Base-by-base conservation (phyloP, 1,140 invertebrate genomes). In the Acromyrmex echinatior region DNA sequence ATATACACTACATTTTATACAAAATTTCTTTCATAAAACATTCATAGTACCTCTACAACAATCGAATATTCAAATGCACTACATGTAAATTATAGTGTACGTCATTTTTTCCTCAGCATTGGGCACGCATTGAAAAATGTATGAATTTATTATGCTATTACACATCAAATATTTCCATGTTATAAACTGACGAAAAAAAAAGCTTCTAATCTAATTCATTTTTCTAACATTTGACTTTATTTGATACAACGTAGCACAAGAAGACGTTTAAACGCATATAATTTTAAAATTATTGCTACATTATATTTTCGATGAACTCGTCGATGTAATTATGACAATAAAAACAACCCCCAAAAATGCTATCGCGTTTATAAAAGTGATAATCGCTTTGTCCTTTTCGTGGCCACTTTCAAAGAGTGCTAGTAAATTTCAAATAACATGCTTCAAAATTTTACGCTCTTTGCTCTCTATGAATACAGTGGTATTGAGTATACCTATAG, bases 391-490 rank as follows among this genome's bases (percentile, higher is more conserved):
- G 0, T 35, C 31, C 1, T 80, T 71, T 21, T 82, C 71, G 10
- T 92, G 91, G 90, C 88, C 89, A 49, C 70, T 60, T 6, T 7
- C 79, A 0, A 21, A 18, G 1, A 87, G 10, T 1, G 63, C 87
- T 1, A 90, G 12, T 0, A 90, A 74, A 80, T 56, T 18, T 7
- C 31, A 88, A 56, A 16, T 74, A 1, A 3, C 88, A 10, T 18
- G 71, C 12, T 91, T 81, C 56, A 74, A 88, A 10, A 60, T 89
- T 14, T 28, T 60, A 6, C 87, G 87, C 78, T 85, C 56, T 31
- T 16, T 90, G 0, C 2, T 68, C 4, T 21, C 88, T 14, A 0
- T 85, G 4, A 87, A 84, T n/a, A 25, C 82, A 1, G 0, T 80
- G 0, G 0, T 51, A 5, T 73, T 92, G 7, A 39, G 87, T 21